Base-by-base conservation (phyloP, 1,140 invertebrate genomes). In the Zaprionus africanus region DNA sequence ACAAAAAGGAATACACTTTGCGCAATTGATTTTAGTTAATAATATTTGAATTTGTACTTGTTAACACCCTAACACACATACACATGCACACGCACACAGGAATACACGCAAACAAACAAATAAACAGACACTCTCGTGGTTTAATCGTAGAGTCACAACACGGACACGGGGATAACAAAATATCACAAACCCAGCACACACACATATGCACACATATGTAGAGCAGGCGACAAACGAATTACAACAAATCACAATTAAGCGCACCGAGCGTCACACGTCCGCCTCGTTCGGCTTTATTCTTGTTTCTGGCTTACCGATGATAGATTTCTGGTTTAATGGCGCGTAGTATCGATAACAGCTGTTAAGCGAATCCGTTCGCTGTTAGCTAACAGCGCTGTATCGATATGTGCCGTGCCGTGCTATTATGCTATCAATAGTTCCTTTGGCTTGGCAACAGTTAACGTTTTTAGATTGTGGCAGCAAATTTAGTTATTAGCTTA, bases 181-280 rank as follows among this genome's bases (percentile, higher is more conserved):
- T 34, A 34, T 69, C 58, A 74, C 65, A 62, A 61, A 75, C 58
- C 58, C 72, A 63, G 66, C 65, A 65, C 62, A 28, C 51, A 41
- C 22, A 38, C 53, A 57, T 36, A 65, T 31, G 26, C 34, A 74
- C 59, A 63, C 4, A 61, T 54, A 53, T 24, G 41, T 46, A 46
- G 15, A 62, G 46, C 49, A 74, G 36, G 57, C 65, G 65, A 74
- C 65, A 7, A 70, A 70, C 72, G 72, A 70, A 70, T 75, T 70
- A 64, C 51, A 75, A 64, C 51, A 75, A 75, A 62, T 75, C 58
- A 69, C 49, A 54, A 69, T 62, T 43, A 69, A 75, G 66, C 73
- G 67, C 73, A 76, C 67, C 73, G 67, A 76, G 67, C 66, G 60
- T 76, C 60, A 76, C 73, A 76, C 73, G 60, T 71, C 73, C 73